Evolutionary conservation across 2,888 invertebrate genomes (phyloP).

Genomic region (Leucoma salicis): DNA sequence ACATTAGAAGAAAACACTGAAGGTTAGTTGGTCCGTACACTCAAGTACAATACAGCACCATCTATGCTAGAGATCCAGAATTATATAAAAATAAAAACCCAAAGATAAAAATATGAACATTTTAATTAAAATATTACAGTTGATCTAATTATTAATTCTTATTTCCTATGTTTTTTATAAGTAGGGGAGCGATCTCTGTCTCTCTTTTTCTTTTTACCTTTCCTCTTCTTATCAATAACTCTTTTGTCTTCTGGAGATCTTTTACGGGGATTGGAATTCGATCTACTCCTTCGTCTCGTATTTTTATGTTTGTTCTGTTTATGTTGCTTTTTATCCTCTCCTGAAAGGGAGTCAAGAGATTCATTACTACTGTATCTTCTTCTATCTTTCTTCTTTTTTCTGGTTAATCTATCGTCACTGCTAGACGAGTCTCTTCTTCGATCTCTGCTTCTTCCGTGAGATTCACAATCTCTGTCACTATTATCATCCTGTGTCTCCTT

Average conservation of each 20-base stretch:
- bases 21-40: too few relatives aligned
- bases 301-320: constrained; percentile 32
- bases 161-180: constrained; percentile 74
- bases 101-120: too few relatives aligned
- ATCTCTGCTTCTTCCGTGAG: constrained; percentile 43
- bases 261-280: constrained; percentile 53
- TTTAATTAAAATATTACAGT: constrained; percentile 3
- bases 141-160: constrained; percentile 38
- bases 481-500: constrained; percentile 2
- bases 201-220: constrained; percentile 79
- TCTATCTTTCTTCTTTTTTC: constrained; percentile 41
- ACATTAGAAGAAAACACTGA: too few relatives aligned
- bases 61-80: too few relatives aligned
- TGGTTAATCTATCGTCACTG: constrained; percentile 37
- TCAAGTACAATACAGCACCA: too few relatives aligned
- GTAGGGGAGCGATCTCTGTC: constrained; percentile 78
- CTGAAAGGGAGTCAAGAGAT: constrained; percentile 49
- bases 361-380: constrained; percentile 52
- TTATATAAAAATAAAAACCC: too few relatives aligned
- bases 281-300: constrained; percentile 44
- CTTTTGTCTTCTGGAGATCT: constrained; percentile 62
- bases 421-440: constrained; percentile 42
- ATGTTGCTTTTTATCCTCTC: constrained; percentile 38
- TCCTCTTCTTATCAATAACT: constrained; percentile 81
- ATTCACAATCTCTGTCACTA: constrained; percentile 35